Conservation (phyloP, 2,888 invertebrate genomes). For the Acronicta leporina region DNA sequence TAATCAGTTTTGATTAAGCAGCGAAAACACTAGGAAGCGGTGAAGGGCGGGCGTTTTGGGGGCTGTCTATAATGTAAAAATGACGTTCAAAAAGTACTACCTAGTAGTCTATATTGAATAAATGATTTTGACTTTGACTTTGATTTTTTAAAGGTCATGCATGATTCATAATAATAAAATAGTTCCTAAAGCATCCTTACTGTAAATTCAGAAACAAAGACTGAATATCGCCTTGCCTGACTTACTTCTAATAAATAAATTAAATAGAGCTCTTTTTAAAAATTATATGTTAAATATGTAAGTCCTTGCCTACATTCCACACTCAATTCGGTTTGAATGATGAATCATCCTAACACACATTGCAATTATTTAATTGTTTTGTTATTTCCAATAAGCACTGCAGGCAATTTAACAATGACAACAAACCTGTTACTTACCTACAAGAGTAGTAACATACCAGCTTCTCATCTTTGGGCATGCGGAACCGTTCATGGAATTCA, state of each 20-base stretch:
- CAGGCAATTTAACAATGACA: conserved; percentile 9
- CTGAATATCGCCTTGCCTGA: conserved; percentile 11
- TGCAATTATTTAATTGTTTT: conserved; percentile 1
- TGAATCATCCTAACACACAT: conserved; percentile 6
- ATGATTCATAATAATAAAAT: conserved; percentile 7
- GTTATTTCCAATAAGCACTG: conserved; percentile 13
- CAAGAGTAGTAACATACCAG: conserved; percentile 98
- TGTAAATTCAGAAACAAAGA: background rate
- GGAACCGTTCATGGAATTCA: conserved; percentile 96
- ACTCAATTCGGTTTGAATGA: conserved; percentile 9
- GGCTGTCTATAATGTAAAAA: no score
- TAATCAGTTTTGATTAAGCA: background rate
- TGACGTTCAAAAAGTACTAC: no score
- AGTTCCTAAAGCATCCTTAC: background rate
- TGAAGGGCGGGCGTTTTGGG: no score
- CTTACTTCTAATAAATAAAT: conserved; percentile 4
- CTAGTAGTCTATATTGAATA: no score
- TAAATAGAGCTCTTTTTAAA: conserved; percentile 2
- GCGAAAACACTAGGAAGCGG: no score
- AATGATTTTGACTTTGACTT: no score
- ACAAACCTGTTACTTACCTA: conserved; percentile 90
- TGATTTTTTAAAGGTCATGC: background rate
- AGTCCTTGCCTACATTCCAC: conserved; percentile 5
- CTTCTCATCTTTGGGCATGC: conserved; percentile 97
- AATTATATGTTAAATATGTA: background rate